Evolutionary conservation across 2,113 vertebrate species (phyloP).

Genomic region (Notarius quadriscutis): DNA sequence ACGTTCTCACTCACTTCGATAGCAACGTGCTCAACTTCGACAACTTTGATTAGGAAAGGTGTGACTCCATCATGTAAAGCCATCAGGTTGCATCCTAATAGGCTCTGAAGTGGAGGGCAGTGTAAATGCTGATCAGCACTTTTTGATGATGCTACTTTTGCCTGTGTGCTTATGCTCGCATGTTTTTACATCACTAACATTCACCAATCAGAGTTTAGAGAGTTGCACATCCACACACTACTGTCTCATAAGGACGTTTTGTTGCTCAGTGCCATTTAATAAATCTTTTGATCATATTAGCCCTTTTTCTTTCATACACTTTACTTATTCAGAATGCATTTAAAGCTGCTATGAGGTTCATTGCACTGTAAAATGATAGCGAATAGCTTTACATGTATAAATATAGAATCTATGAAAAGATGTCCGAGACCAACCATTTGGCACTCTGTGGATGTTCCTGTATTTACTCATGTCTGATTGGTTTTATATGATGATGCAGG

Average conservation of each 20-base stretch:
- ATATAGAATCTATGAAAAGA: neutral
- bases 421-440: neutral
- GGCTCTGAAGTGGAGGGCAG: neutral
- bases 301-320: neutral
- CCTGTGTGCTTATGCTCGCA: constrained; percentile 37
- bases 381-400: constrained; percentile 32
- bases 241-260: neutral
- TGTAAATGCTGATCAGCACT: constrained; percentile 4
- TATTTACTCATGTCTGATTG: neutral
- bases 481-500: constrained; percentile 18
- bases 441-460: neutral
- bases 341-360: neutral
- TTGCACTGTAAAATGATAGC: constrained; percentile 38
- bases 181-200: constrained; percentile 24
- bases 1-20: constrained; percentile 96
- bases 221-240: constrained; percentile 35
- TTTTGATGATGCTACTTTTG: constrained; percentile 26
- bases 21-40: constrained; percentile 91
- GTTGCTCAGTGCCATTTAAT: neutral
- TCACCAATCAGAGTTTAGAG: constrained; percentile 31
- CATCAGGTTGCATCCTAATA: neutral
- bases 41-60: constrained; percentile 59
- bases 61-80: neutral
- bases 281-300: neutral
- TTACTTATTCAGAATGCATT: constrained; percentile 11